Percentiles rank a stretch among this genome's conserved stretches.
These are phyloP conservation scores for Drosophila helvetica DNA, from an alignment of 2,888 invertebrate genomes.

Conservation along the genomic window DNA sequence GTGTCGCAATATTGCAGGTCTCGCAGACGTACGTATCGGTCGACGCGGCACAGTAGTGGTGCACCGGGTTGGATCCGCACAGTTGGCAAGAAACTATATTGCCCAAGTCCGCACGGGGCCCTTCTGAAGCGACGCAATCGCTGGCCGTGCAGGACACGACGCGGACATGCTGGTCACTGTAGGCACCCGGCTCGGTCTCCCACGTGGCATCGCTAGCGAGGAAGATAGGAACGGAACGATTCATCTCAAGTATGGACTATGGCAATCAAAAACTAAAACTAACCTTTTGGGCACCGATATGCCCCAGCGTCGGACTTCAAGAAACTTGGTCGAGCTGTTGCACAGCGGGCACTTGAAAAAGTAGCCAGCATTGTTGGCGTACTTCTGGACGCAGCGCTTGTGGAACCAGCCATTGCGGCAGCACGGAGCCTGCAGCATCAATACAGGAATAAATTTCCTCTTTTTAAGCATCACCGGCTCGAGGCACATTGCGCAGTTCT, in stretches of 20 bases:
- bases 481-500: constrained; percentile 89
- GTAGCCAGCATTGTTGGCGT: constrained; percentile 91
- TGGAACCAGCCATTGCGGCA: constrained; percentile 92
- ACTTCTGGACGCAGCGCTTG: constrained; percentile 88
- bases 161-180: constrained; percentile 88
- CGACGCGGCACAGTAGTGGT: constrained; percentile 15
- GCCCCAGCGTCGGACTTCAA: constrained; percentile 84
- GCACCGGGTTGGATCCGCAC: constrained; percentile 76
- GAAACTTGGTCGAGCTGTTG: constrained; percentile 88
- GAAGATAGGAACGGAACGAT: constrained; percentile 22
- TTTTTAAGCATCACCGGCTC: constrained; percentile 81
- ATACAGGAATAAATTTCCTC: constrained; percentile 82
- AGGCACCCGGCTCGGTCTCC: constrained; percentile 91
- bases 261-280: constrained; percentile 78
- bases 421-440: constrained; percentile 89
- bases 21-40: constrained; percentile 32
- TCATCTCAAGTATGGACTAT: not conserved
- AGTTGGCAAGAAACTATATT: not conserved
- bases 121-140: constrained; percentile 83
- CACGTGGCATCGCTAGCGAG: constrained; percentile 85
- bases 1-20: constrained; percentile 10
- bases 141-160: constrained; percentile 86
- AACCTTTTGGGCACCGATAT: constrained; percentile 92
- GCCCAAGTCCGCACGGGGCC: constrained; percentile 60
- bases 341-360: constrained; percentile 94